These are phyloP conservation scores for Cactoblastis cactorum DNA, from an alignment of 2,888 invertebrate genomes.

Conservation along the genomic window DNA sequence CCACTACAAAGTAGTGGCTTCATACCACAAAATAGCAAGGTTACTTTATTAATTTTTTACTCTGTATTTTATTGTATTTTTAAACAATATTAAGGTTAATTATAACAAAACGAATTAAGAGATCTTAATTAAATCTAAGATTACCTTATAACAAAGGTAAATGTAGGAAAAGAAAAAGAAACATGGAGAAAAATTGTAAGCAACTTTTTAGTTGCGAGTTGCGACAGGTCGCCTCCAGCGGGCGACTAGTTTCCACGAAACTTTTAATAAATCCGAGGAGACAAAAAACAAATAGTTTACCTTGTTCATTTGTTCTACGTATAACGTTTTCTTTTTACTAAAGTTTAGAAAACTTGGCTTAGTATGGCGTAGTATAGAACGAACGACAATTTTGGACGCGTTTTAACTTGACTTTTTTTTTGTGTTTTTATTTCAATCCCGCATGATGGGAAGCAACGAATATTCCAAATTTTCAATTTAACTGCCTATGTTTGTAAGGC, in stretches of 20 bases:
- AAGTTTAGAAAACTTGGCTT: too few relatives aligned
- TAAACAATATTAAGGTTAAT: background rate
- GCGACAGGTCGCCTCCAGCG: conserved; percentile 21
- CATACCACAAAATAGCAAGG: too few relatives aligned
- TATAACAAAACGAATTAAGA: background rate
- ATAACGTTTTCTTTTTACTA: conserved; percentile 2
- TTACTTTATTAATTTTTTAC: too few relatives aligned
- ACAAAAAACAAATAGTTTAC: conserved; percentile 22
- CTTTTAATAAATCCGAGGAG: conserved; percentile 31
- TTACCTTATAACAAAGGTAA: conserved; percentile 17
- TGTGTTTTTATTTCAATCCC: too few relatives aligned
- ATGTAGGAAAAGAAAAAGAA: conserved; percentile 22
- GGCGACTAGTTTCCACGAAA: conserved; percentile 24
- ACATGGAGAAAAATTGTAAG: conserved; percentile 20
- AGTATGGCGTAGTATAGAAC: too few relatives aligned
- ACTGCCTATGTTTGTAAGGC: too few relatives aligned
- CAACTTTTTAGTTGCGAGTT: conserved; percentile 19
- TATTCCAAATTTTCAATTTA: too few relatives aligned
- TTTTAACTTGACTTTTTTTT: too few relatives aligned
- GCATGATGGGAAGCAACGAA: too few relatives aligned
- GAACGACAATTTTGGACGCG: too few relatives aligned
- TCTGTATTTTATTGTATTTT: too few relatives aligned
- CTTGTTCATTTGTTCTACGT: conserved; percentile 3
- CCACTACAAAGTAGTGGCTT: too few relatives aligned
- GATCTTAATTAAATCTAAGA: background rate